phyloP scores from a whole-genome alignment of 2,113 vertebrate genomes.

The Eurypyga helias region DNA sequence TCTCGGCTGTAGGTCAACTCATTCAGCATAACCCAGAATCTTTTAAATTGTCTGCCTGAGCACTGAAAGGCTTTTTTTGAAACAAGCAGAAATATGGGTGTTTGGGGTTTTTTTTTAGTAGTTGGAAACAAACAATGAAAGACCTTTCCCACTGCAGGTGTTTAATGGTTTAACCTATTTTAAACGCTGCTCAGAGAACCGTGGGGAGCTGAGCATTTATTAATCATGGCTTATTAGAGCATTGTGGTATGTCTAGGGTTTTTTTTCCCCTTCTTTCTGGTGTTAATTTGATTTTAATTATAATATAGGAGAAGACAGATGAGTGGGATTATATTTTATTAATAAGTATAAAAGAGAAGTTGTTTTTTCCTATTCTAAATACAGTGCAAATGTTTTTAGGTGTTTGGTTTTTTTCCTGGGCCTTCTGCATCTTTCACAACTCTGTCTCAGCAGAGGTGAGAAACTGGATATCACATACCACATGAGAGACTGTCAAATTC shows the following conservation, averaged over 20 bases:
- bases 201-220: background rate
- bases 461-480: accelerated
- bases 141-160: background rate
- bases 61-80: background rate
- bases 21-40: background rate
- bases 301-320: background rate
- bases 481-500: background rate
- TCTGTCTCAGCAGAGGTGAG: background rate
- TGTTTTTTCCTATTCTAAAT: background rate
- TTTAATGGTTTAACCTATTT: background rate
- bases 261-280: background rate
- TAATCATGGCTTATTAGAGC: background rate
- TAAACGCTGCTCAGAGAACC: background rate
- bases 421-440: background rate
- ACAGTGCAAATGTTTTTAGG: background rate
- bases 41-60: background rate
- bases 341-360: background rate
- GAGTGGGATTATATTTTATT: background rate
- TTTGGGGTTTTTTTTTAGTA: background rate
- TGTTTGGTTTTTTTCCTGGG: background rate
- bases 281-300: background rate
- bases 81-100: background rate
- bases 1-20: background rate
- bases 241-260: background rate
- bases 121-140: background rate